These are phyloP conservation scores for Nymphalis polychloros DNA, from an alignment of 2,888 invertebrate genomes.

Conservation along the genomic window DNA sequence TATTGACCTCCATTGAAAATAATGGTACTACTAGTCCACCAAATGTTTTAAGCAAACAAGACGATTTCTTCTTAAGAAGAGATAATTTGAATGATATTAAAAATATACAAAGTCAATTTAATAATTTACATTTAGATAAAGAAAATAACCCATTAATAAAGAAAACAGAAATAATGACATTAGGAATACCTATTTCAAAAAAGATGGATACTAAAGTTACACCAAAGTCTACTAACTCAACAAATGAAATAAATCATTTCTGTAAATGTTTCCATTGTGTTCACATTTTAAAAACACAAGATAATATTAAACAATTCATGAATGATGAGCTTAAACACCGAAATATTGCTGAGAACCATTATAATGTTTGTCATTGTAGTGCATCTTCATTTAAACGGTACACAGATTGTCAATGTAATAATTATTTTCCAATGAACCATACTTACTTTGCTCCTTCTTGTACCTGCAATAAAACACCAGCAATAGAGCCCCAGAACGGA, in stretches of 20 bases:
- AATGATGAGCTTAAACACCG: constrained; percentile 12
- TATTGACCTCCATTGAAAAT: constrained; percentile 51
- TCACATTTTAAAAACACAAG: constrained; percentile 39
- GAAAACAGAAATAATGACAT: constrained; percentile 54
- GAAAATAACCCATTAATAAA: constrained; percentile 58
- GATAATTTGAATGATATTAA: constrained; percentile 52
- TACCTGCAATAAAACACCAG: constrained; percentile 38
- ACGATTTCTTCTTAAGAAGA: constrained; percentile 66
- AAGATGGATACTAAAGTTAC: constrained; percentile 10
- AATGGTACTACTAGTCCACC: constrained; percentile 43
- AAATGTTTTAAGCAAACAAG: constrained; percentile 53
- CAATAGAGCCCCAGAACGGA: constrained; percentile 48
- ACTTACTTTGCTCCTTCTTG: constrained; percentile 32
- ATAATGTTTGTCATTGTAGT: constrained; percentile 30
- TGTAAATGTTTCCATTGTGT: constrained; percentile 64
- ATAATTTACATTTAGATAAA: constrained; percentile 54
- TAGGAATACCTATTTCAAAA: constrained; percentile 32
- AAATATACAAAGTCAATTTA: constrained; percentile 50
- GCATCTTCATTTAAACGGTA: constrained; percentile 20
- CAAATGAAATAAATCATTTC: constrained; percentile 35
- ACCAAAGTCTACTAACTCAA: constrained; percentile 42
- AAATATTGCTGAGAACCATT: constrained; percentile 16
- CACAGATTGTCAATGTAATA: constrained; percentile 32
- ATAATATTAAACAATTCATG: constrained; percentile 4
- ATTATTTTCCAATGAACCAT: constrained; percentile 26